phyloP scores from a whole-genome alignment of 2,888 invertebrate genomes.

The Limnephilus marmoratus region DNA sequence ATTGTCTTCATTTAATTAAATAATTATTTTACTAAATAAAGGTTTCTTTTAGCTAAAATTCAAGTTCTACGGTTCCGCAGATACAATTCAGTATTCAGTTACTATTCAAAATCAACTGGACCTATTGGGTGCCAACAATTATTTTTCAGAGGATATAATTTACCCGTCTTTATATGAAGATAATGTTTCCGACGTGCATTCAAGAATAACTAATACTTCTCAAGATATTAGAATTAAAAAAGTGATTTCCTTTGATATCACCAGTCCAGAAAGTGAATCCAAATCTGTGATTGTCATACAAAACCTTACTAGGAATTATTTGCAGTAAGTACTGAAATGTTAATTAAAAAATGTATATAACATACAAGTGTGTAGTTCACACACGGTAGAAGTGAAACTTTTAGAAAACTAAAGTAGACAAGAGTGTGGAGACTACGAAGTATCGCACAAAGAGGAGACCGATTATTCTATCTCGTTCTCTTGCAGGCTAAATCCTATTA shows the following conservation, averaged over 20 bases:
- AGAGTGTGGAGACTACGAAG: too few species aligned
- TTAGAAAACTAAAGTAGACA: too few species aligned
- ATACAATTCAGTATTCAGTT: constrained; percentile 29
- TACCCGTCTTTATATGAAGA: constrained; percentile 35
- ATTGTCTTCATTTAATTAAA: too few species aligned
- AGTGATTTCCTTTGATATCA: constrained; percentile 72
- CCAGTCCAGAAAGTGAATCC: constrained; percentile 74
- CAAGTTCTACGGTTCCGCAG: constrained; percentile 25
- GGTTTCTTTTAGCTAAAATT: constrained; percentile 33
- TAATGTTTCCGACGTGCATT: background rate
- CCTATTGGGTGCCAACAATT: background rate
- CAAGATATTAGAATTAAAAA: constrained; percentile 8
- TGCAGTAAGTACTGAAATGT: constrained; percentile 70
- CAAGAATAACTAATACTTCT: background rate
- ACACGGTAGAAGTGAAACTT: too few species aligned
- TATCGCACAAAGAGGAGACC: too few species aligned
- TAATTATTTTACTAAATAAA: background rate
- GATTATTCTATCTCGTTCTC: too few species aligned
- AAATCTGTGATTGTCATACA: constrained; percentile 73
- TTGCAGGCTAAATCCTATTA: too few species aligned
- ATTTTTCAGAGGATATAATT: constrained; percentile 2
- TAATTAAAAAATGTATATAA: background rate
- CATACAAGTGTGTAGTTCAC: too few species aligned
- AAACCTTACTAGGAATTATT: constrained; percentile 74
- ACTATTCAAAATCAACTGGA: constrained; percentile 42